Percentiles rank a stretch among this genome's conserved stretches.
These are phyloP conservation scores for Crocidura indochinensis DNA, from an alignment of 2,797 vertebrate species.

Conservation along the genomic window DNA sequence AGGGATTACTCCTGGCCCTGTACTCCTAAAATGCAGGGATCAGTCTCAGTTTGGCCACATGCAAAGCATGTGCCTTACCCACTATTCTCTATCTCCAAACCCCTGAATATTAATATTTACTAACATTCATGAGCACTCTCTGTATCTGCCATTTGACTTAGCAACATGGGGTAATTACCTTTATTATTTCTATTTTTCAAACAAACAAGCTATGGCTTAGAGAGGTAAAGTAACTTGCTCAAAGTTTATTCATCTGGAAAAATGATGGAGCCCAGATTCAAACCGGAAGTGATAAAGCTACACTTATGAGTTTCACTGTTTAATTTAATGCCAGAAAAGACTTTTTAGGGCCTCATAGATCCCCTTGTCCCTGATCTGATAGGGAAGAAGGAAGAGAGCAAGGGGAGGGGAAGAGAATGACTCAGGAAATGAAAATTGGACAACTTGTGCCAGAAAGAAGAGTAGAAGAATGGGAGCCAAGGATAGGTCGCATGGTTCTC, in stretches of 20 bases:
- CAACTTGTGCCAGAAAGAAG: conserved; percentile 3
- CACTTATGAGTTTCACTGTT: background rate
- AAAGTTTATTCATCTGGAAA: background rate
- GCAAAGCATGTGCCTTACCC: no score
- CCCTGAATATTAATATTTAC: background rate
- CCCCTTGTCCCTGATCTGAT: background rate
- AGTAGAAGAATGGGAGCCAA: conserved; percentile 14
- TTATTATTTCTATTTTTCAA: background rate
- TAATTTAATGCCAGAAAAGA: conserved; percentile 2
- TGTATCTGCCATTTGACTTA: background rate
- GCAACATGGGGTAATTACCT: background rate
- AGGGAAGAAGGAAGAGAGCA: background rate
- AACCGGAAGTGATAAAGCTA: background rate
- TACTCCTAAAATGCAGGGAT: no score
- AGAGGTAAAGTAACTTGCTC: conserved; percentile 32
- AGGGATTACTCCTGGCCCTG: no score
- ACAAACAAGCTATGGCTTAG: background rate
- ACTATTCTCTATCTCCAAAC: no score
- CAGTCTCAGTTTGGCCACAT: no score
- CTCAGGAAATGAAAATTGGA: conserved; percentile 13
- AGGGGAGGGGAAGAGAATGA: background rate
- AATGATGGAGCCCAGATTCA: background rate
- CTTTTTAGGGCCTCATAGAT: background rate
- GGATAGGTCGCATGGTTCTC: background rate
- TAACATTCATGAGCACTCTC: background rate